These are phyloP conservation scores for Boulengeromyrus knoepffleri DNA, from an alignment of 2,113 vertebrate genomes.

Conservation along the genomic window DNA sequence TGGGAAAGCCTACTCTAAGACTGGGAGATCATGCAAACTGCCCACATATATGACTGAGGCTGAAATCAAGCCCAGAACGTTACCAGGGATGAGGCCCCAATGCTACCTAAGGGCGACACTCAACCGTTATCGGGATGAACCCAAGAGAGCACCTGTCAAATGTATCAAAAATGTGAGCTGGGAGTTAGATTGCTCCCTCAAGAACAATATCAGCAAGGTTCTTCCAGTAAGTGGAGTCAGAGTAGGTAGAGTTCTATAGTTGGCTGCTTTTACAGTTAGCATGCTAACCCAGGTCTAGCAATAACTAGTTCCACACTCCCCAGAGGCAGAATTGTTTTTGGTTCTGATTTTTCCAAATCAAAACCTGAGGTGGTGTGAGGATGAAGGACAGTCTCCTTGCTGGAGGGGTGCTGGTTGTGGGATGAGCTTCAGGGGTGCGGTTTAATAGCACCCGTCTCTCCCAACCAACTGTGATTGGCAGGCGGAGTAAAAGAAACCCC, in stretches of 20 bases:
- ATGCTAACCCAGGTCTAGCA: neutral
- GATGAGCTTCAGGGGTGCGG: constrained; percentile 31
- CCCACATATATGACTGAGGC: neutral
- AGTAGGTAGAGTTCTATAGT: neutral
- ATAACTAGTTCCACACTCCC: neutral
- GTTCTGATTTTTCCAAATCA: neutral
- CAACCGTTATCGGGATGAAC: neutral
- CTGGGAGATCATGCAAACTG: neutral
- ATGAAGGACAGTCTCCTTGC: neutral
- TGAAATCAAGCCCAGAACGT: neutral
- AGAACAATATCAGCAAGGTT: neutral
- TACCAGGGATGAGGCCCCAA: neutral
- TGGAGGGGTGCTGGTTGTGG: neutral
- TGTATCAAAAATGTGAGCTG: neutral
- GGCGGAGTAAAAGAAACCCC: constrained; percentile 53
- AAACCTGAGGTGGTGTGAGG: neutral
- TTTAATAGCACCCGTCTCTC: constrained; percentile 35
- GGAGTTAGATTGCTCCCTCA: neutral
- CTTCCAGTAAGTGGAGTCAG: neutral
- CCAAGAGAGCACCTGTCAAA: neutral
- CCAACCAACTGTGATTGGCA: constrained; percentile 46
- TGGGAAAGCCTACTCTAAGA: neutral
- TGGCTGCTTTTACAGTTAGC: neutral
- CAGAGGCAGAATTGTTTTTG: neutral
- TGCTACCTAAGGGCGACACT: neutral